Conservation (phyloP, 2,888 invertebrate species). For the Polymixis lichenea region DNA sequence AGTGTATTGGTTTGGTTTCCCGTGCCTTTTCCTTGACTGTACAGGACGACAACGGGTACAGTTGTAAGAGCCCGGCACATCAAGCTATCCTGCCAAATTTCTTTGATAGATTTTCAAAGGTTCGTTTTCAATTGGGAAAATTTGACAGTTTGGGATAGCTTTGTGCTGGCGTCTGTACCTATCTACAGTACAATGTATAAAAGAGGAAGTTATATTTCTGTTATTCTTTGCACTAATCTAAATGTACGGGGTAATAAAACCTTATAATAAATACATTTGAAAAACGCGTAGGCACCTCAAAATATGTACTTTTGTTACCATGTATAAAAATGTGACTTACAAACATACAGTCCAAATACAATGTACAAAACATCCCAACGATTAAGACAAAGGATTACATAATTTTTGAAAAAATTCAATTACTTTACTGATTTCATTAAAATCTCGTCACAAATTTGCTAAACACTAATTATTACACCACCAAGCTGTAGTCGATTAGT, state of each 20-base stretch:
- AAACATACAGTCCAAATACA: slow-evolving; percentile 64
- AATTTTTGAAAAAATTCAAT: slow-evolving; percentile 81
- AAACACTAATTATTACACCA: slow-evolving; percentile 53
- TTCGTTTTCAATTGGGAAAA: too few species aligned
- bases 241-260: neutral
- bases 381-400: slow-evolving; percentile 80
- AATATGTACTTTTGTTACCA: neutral
- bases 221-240: slow-evolving; percentile 3
- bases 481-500: slow-evolving; percentile 36
- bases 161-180: too few species aligned
- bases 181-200: neutral
- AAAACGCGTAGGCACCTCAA: neutral
- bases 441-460: slow-evolving; percentile 82
- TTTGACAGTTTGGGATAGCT: too few species aligned
- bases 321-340: slow-evolving; percentile 58
- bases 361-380: slow-evolving; percentile 79
- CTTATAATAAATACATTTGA: neutral
- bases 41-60: too few species aligned
- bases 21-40: neutral
- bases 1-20: neutral
- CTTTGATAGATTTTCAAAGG: too few species aligned
- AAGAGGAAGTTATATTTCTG: neutral
- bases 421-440: slow-evolving; percentile 84
- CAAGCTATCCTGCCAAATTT: too few species aligned
- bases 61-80: too few species aligned